Percentiles rank a stretch among this genome's conserved stretches.
Conservation (phyloP, 2,888 invertebrate genomes). For the Lochmaea crataegi region DNA sequence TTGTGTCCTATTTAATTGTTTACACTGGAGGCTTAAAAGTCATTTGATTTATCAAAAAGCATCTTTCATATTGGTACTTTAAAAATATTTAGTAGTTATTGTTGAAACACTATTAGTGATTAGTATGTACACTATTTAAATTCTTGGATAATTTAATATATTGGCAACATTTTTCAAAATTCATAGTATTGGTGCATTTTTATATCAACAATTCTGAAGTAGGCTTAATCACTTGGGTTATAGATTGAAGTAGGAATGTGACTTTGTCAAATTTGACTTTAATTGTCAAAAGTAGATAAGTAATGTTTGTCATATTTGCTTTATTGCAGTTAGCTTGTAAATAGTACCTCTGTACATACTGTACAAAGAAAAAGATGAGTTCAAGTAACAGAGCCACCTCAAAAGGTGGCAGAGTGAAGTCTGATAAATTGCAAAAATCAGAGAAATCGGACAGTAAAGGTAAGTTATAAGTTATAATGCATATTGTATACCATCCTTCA, state of each 20-base stretch:
- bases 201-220: not conserved
- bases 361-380: slow-evolving; percentile 76
- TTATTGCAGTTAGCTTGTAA: slow-evolving; percentile 75
- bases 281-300: slow-evolving; percentile 32
- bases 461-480: slow-evolving; percentile 52
- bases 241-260: not conserved
- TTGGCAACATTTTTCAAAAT: no score
- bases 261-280: slow-evolving; percentile 14
- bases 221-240: not conserved
- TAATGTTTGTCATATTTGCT: slow-evolving; percentile 56
- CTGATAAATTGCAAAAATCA: slow-evolving; percentile 63
- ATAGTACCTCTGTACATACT: slow-evolving; percentile 84
- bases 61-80: not conserved
- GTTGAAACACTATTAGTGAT: no score
- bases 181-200: not conserved
- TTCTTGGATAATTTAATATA: no score
- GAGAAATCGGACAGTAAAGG: slow-evolving; percentile 62
- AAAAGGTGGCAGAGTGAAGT: slow-evolving; percentile 70
- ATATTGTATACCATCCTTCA: not conserved
- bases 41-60: not conserved
- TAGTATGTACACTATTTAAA: no score
- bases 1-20: not conserved
- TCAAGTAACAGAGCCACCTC: slow-evolving; percentile 77
- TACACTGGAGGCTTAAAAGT: not conserved
- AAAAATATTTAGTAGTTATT: no score